phyloP scores from a whole-genome alignment of 2,113 vertebrate species.

The Periophthalmodon schlosseri region DNA sequence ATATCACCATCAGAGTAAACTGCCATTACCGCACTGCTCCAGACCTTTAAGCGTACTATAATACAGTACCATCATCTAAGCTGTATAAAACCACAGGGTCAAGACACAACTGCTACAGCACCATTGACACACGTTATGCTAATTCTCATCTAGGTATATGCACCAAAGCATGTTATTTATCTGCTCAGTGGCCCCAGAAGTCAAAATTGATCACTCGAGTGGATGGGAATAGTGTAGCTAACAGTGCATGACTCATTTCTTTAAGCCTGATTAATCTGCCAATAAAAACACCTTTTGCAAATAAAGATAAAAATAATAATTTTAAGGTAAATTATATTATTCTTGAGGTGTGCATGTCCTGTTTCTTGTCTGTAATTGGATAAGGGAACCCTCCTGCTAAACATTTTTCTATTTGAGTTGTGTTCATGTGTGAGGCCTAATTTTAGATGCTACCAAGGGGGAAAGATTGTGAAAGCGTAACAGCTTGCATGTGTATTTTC shows the following conservation, averaged over 20 bases:
- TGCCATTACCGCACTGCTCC: neutral
- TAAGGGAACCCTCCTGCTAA: slow-evolving; percentile 58
- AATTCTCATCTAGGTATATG: slow-evolving; percentile 7
- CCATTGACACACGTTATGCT: slow-evolving; percentile 7
- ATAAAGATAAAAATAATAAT: slow-evolving; percentile 30
- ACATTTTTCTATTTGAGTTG: slow-evolving; percentile 61
- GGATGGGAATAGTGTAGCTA: slow-evolving; percentile 2
- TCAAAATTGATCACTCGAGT: neutral
- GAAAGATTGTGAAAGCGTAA: slow-evolving; percentile 13
- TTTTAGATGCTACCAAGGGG: slow-evolving; percentile 48
- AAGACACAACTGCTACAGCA: slow-evolving; percentile 7
- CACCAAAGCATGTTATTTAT: neutral
- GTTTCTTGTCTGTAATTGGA: slow-evolving; percentile 36
- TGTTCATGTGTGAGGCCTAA: slow-evolving; percentile 50
- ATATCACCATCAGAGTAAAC: neutral
- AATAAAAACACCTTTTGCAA: slow-evolving; percentile 12
- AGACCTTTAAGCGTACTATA: slow-evolving; percentile 17
- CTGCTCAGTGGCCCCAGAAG: neutral
- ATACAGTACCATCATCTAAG: slow-evolving; percentile 15
- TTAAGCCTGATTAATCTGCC: slow-evolving; percentile 32
- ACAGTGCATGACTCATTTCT: neutral
- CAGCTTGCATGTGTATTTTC: slow-evolving; percentile 11
- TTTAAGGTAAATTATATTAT: neutral
- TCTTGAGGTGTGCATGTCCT: slow-evolving; percentile 6
- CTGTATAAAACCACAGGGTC: neutral